These are phyloP conservation scores for Nyctereutes procyonoides DNA, from an alignment of 2,113 vertebrate species.

Conservation along the genomic window DNA sequence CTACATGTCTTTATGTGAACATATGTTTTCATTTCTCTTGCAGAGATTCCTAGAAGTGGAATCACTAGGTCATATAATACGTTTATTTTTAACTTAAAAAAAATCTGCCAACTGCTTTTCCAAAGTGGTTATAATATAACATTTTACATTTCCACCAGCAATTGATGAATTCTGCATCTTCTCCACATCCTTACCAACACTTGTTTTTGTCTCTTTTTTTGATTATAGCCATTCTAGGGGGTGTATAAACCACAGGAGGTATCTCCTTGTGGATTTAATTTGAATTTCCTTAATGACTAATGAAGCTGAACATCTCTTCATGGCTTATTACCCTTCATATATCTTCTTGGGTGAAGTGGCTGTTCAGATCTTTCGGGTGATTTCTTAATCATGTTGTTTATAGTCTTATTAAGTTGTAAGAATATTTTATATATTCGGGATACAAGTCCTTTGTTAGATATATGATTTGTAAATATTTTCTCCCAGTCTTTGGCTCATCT, in stretches of 20 bases:
- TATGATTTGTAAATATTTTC: not conserved
- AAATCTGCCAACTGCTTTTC: not conserved
- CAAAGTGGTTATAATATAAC: not conserved
- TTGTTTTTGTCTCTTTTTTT: not conserved
- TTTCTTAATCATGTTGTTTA: conserved; percentile 35
- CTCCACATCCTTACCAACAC: not conserved
- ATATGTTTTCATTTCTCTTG: conserved; percentile 18
- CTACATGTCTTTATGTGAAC: not conserved
- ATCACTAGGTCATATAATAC: not conserved
- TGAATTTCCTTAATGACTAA: not conserved
- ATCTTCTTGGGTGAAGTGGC: not conserved
- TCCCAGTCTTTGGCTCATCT: not conserved
- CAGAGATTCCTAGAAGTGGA: not conserved
- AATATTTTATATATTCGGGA: not conserved
- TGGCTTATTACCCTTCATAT: not conserved
- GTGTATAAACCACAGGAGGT: not conserved
- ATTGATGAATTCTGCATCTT: not conserved
- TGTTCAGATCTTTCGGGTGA: not conserved
- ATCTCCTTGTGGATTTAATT: not conserved
- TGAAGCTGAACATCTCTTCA: not conserved
- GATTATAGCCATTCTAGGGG: not conserved
- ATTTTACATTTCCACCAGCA: not conserved
- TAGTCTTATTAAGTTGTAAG: not conserved
- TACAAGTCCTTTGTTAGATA: conserved; percentile 30
- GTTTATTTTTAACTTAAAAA: conserved; percentile 45